Evolutionary conservation across 2,797 vertebrate species (phyloP), one percentile per base, ranked within the genome.

Genomic region (Hemibagrus guttatus): DNA sequence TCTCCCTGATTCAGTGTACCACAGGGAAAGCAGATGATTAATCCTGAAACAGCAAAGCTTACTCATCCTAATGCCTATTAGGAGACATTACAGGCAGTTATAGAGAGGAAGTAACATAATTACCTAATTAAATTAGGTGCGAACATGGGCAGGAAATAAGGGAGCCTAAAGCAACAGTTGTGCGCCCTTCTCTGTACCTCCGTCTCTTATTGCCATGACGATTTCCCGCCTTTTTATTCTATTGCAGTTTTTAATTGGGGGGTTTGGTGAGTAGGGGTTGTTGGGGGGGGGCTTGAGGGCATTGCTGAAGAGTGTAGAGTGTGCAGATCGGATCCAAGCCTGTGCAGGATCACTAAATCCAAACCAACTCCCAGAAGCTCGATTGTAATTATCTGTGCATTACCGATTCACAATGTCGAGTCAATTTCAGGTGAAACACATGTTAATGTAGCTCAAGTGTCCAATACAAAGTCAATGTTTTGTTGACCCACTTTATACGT

Each of bases 101-200:
- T 56, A 71, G 23, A 72, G 83, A 72, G 54, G 68, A 84, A 84
- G 83, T 84, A 74, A 84, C 83, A 84, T 84, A 58, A 84, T 84
- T 74, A 46, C 35, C 31, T 74, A 61, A 74, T 84, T 72, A 61
- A 84, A 84, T 84, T n/a, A 84, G 69, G 83, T 61, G 61, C 3
- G 83, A 72, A 81, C 80, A 19, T 17, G 42, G 61, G 26, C 80
- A 81, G 42, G 81, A 66, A 82, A 82, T 31, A 31, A 52, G 78
- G 56, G 42, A 66, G 81, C 61, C n/a, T 66, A 82, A 52, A 66
- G 63, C 63, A 68, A 35, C 58, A 31, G 54, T 84, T 74, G 23
- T 46, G 17, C 28, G 13, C 26, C 26, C 35, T 19, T 61, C 9
- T 39, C 54, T 42, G 23, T 61, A 59, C 66, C 54, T 42, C 8